Conservation (phyloP, 1,140 invertebrate species). For the Drosophila obscura region DNA sequence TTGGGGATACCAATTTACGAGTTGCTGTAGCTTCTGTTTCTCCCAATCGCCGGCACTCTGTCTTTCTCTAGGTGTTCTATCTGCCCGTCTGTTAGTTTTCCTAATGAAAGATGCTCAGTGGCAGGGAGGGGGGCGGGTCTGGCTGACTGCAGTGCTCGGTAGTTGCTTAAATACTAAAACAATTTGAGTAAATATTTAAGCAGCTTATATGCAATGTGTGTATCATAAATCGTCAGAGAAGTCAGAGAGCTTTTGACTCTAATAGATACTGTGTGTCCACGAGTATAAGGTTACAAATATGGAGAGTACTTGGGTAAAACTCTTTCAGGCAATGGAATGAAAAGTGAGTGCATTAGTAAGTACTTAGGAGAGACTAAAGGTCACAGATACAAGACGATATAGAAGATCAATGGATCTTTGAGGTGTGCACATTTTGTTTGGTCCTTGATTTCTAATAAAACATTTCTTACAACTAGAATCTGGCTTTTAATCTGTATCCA, state of each 20-base stretch:
- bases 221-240: constrained; percentile 35
- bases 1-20: constrained; percentile 16
- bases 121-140: too few relatives aligned
- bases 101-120: constrained; percentile 7
- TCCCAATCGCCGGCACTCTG: background rate
- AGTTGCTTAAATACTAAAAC: constrained; percentile 63
- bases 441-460: too few relatives aligned
- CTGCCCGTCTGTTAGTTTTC: constrained; percentile 17
- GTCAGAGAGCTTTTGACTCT: constrained; percentile 12
- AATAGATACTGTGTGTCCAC: too few relatives aligned
- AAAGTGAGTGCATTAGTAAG: constrained; percentile 25
- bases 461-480: too few relatives aligned
- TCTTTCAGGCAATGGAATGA: constrained; percentile 17
- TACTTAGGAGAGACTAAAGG: background rate
- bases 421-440: too few relatives aligned
- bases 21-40: constrained; percentile 29
- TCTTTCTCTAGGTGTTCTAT: constrained; percentile 37
- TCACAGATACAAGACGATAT: background rate
- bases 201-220: constrained; percentile 47
- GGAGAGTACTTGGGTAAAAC: constrained; percentile 41
- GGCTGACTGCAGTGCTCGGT: constrained; percentile 37
- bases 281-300: constrained; percentile 3
- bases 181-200: constrained; percentile 64
- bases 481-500: too few relatives aligned
- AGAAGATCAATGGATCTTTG: too few relatives aligned